Base-by-base conservation (phyloP, 2,113 vertebrate genomes). In the Muntiacus muntjak region DNA sequence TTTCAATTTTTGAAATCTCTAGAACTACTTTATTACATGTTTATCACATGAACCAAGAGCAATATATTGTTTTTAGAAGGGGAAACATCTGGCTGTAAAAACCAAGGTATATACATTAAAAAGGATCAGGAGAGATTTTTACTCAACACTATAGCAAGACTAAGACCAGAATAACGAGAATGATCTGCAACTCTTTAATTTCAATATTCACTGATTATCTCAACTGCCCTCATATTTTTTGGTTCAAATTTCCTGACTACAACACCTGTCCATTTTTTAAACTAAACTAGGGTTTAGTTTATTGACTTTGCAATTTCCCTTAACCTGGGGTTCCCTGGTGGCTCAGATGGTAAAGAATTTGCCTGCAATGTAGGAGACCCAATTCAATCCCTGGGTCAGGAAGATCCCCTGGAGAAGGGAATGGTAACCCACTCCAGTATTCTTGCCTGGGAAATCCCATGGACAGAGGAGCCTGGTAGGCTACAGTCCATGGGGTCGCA, bases 1-100 rank as follows among this genome's bases (percentile, higher is more conserved):
- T 64, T 52, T 95, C 17, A 12, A 25, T 43, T 89, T 86, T 78
- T 93, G 23, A 95, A 97, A 97, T 86, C 40, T 58, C n/a, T 91
- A n/a, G 12, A 87, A 52, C 8, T 91, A 50, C 12, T 92, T 86
- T 88, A 57, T 91, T 86, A 89, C 12, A 21, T 87, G 28, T 79
- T 93, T 95, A 87, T 82, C 57, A 54, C 55, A 36, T 47, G 26
- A 81, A 78, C 40, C 40, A 82, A 91, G 52, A 58, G 16, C 54
- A 62, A 87, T 7, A 15, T 40, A 79, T 81, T 79, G 71, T 91
- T 12, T 43, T 82, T 90, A 91, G 54, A 95, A 91, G 13, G 43
- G n/a, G 14, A 91, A 67, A 45, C 2, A 17, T 64, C 47, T 52
- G 26, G 1, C 21, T 50, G 45, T 52, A 25, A 84, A 79, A 92